Percentiles rank a stretch among this genome's conserved stretches.
Evolutionary conservation across 2,888 invertebrate species (phyloP).

Genomic region (Sminthurides aquaticus): DNA sequence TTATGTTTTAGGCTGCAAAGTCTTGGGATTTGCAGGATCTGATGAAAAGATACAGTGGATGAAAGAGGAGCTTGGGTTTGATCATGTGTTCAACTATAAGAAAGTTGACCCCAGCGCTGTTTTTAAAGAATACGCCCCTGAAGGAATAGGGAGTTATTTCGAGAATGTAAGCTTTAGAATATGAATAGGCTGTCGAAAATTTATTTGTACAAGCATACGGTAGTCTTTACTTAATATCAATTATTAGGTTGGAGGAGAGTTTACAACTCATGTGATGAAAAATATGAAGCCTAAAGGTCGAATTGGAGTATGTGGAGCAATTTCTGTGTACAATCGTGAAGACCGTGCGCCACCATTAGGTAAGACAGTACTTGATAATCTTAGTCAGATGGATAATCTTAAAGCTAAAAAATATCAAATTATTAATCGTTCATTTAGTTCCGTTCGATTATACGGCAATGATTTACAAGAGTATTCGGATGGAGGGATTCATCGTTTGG

Average conservation of each 20-base stretch:
- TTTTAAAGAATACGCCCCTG: conserved; percentile 57
- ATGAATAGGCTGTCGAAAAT: not conserved
- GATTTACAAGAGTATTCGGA: conserved; percentile 54
- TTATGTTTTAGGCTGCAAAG: conserved; percentile 52
- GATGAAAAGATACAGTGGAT: conserved; percentile 65
- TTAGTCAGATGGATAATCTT: not conserved
- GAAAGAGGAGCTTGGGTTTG: conserved; percentile 59
- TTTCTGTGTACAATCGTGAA: conserved; percentile 57
- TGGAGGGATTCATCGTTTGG: conserved; percentile 57
- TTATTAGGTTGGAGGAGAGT: conserved; percentile 59
- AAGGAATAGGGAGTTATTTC: conserved; percentile 67
- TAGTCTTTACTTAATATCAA: not conserved
- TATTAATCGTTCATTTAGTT: conserved; percentile 43
- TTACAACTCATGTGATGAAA: conserved; percentile 55
- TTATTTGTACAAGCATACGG: conserved; percentile 5
- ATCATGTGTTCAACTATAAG: conserved; percentile 66
- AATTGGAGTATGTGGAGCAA: conserved; percentile 60
- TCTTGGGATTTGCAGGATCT: conserved; percentile 64
- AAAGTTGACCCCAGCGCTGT: conserved; percentile 52
- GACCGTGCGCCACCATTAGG: conserved; percentile 22
- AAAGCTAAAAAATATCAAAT: not conserved
- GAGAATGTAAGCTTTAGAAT: conserved; percentile 58
- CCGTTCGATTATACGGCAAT: conserved; percentile 54
- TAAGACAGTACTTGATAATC: too few species aligned
- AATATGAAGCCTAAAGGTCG: conserved; percentile 59